Base-by-base conservation (phyloP, 2,797 vertebrate genomes). In the Lates japonicus region DNA sequence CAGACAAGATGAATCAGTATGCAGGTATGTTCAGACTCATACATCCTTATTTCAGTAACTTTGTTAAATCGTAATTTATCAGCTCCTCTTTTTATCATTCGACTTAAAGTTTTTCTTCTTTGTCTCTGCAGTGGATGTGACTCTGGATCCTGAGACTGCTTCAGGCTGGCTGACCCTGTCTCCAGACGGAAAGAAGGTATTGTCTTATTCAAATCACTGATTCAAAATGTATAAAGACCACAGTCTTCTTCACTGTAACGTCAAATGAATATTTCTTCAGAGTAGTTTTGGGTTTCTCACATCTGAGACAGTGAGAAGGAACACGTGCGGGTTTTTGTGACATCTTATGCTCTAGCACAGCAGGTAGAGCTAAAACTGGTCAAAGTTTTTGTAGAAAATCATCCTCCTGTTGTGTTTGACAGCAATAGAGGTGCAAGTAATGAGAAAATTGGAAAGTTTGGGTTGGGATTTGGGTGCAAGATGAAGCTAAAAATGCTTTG, bases 121-220 rank as follows among this genome's bases (percentile, higher is more conserved):
- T 65, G 19, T 58, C 11, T 73, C 62, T 79, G 31, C 72, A 82
- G 88, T 83, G 5, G 69, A 89, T 31, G 80, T 93, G 22, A 88
- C 80, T 57, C 76, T 91, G 69, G 91, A 93, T 59, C 84, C 91
- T 25, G 81, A 19, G 2, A 92, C 92, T 0, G 90, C 92, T 12
- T 84, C 90, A 1, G 78, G 74, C 8, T 92, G 92, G 91, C 31
- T 93, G 58, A 7, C 74, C 19, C 52, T 92, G 61, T 92, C 92
- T 46, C 22, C 72, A 0, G 88, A 93, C 39, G 72, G 69, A 62
- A 92, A 91, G 78, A 80, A 87, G 87, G 58, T 87, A 77, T 2
- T 13, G 20, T 44, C 33, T 44, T 1, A 60, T 54, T 59, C 0
- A 37, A 6, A 59, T 14, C 42, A 12, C 41, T 19, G 29, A 44